Conservation (phyloP, 2,113 vertebrate species). For the Hydrochoerus hydrochaeris region DNA sequence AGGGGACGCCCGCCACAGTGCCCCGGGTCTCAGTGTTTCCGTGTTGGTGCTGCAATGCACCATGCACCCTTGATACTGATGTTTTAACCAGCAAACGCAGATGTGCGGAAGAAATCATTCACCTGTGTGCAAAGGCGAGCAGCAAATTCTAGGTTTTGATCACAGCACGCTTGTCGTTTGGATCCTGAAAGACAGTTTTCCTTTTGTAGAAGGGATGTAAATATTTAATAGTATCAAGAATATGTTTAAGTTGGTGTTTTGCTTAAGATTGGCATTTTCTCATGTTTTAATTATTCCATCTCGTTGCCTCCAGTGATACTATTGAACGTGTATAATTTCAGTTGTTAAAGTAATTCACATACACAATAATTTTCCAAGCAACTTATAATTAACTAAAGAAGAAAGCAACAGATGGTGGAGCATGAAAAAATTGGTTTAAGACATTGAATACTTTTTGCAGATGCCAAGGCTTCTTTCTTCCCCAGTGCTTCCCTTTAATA, state of each 20-base stretch:
- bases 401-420: slow-evolving; percentile 71
- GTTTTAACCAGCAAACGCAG: background rate
- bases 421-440: slow-evolving; percentile 30
- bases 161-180: background rate
- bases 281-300: slow-evolving; percentile 55
- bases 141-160: background rate
- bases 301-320: slow-evolving; percentile 17
- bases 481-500: background rate
- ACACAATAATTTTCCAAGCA: slow-evolving; percentile 71
- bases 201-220: slow-evolving; percentile 14
- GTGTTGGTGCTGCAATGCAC: rapidly evolving
- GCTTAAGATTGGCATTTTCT: slow-evolving; percentile 57
- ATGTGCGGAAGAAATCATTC: background rate
- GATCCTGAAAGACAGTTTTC: background rate
- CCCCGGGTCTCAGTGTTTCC: too few species aligned
- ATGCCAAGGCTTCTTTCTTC: slow-evolving; percentile 3
- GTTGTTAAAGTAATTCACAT: slow-evolving; percentile 68
- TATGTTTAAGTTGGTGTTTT: slow-evolving; percentile 70
- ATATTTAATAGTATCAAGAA: slow-evolving; percentile 64
- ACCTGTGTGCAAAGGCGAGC: rapidly evolving
- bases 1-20: too few species aligned
- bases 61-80: rapidly evolving
- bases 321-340: slow-evolving; percentile 61
- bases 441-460: slow-evolving; percentile 38
- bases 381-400: slow-evolving; percentile 73